Percentiles rank a stretch among this genome's conserved stretches.
Evolutionary conservation across 1,140 invertebrate species (phyloP).

Genomic region (Wasmannia auropunctata): DNA sequence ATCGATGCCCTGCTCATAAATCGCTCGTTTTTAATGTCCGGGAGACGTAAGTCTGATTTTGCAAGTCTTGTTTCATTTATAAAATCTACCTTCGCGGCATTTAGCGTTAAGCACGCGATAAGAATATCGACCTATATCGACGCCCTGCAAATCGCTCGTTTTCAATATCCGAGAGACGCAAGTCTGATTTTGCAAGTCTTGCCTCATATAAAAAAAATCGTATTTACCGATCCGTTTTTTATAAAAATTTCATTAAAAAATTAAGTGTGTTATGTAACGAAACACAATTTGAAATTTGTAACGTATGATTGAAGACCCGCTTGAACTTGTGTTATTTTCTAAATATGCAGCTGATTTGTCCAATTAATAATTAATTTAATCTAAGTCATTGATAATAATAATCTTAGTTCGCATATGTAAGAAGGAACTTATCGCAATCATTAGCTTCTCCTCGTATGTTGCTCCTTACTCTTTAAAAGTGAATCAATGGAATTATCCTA

Average conservation of each 20-base stretch:
- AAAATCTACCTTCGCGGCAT: conserved; percentile 2
- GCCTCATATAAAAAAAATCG: background rate
- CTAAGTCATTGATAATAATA: too few relatives aligned
- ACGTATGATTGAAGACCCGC: background rate
- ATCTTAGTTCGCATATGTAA: too few relatives aligned
- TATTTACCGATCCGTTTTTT: background rate
- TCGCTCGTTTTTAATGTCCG: background rate
- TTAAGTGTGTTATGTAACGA: background rate
- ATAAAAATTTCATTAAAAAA: background rate
- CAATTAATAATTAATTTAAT: too few relatives aligned
- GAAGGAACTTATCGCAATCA: too few relatives aligned
- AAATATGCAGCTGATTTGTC: background rate
- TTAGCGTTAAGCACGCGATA: conserved; percentile 5
- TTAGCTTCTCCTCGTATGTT: too few relatives aligned
- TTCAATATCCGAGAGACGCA: background rate
- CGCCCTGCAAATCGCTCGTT: background rate
- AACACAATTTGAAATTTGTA: background rate
- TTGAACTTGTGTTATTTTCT: background rate
- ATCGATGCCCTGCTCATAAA: background rate
- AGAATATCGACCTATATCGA: background rate
- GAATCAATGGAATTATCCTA: too few relatives aligned
- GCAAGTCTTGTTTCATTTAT: background rate
- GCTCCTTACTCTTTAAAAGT: too few relatives aligned
- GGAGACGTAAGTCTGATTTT: background rate
- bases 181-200: background rate